These are phyloP conservation scores for Tetragonisca angustula DNA, from an alignment of 2,888 invertebrate species.

Conservation along the genomic window DNA sequence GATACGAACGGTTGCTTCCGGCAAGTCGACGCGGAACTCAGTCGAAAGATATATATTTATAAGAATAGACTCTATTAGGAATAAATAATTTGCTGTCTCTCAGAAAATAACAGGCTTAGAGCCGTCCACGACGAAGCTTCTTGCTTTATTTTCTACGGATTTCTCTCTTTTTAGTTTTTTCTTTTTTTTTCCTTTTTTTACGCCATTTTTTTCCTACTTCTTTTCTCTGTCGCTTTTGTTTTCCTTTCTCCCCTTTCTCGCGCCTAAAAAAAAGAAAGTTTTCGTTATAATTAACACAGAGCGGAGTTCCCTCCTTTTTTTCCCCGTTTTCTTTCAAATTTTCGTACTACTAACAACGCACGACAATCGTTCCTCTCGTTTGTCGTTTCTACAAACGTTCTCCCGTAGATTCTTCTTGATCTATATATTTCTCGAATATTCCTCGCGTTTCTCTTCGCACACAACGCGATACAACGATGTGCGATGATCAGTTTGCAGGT, in stretches of 20 bases:
- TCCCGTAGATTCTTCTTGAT: too few species aligned
- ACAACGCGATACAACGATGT: neutral
- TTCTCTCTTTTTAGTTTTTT: neutral
- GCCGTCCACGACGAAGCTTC: slow-evolving; percentile 51
- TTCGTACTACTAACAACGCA: neutral
- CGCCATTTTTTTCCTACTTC: neutral
- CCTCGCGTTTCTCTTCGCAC: neutral
- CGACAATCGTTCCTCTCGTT: neutral
- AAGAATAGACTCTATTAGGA: slow-evolving; percentile 67
- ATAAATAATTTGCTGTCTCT: slow-evolving; percentile 51
- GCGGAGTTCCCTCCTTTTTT: neutral
- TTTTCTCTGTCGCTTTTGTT: neutral
- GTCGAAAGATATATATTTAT: slow-evolving; percentile 54
- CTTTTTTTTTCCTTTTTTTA: neutral
- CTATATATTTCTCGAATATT: neutral
- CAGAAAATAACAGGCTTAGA: slow-evolving; percentile 56
- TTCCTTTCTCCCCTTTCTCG: neutral
- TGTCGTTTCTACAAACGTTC: neutral
- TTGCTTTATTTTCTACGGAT: slow-evolving; percentile 19
- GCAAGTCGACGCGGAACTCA: slow-evolving; percentile 50
- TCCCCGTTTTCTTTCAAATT: neutral
- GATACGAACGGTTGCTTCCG: slow-evolving; percentile 27
- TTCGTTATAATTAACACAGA: neutral
- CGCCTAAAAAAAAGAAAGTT: neutral
- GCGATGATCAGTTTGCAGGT: neutral